These are phyloP conservation scores for Chrysocyon brachyurus DNA, from an alignment of 2,797 vertebrate genomes.

Conservation along the genomic window DNA sequence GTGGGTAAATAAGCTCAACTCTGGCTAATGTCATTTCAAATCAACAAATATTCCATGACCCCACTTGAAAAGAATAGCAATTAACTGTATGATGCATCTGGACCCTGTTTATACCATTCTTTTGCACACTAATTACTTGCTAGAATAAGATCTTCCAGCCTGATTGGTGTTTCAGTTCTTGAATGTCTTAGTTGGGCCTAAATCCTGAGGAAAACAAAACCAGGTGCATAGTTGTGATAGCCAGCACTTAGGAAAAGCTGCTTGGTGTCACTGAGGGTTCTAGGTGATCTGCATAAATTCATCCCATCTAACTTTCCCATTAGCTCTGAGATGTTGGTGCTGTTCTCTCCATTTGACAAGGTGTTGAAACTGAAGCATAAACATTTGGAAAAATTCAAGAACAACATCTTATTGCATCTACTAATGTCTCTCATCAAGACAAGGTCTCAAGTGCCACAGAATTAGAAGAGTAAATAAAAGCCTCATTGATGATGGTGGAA, in stretches of 20 bases:
- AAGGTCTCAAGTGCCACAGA: neutral
- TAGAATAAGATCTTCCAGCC: neutral
- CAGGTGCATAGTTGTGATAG: neutral
- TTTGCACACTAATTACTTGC: conserved; percentile 39
- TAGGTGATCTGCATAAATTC: neutral
- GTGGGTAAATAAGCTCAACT: conserved; percentile 32
- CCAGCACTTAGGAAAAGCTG: neutral
- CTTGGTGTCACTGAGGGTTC: neutral
- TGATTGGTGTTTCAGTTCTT: neutral
- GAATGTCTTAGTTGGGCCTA: conserved; percentile 12
- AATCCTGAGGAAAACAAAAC: conserved; percentile 55
- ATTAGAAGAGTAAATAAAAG: conserved; percentile 54
- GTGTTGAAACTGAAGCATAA: conserved; percentile 35
- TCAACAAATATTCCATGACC: conserved; percentile 57
- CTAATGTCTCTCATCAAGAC: neutral
- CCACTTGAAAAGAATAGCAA: conserved; percentile 43
- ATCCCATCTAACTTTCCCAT: neutral
- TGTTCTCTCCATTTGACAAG: conserved; percentile 4
- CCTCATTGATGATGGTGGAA: neutral
- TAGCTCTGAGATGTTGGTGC: neutral
- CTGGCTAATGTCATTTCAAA: conserved; percentile 50
- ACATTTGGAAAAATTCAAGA: conserved; percentile 23
- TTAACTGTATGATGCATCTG: neutral
- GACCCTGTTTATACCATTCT: neutral
- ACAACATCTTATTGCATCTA: conserved; percentile 18